Base-by-base conservation (phyloP, 2,888 invertebrate genomes). In the Villa cingulata region DNA sequence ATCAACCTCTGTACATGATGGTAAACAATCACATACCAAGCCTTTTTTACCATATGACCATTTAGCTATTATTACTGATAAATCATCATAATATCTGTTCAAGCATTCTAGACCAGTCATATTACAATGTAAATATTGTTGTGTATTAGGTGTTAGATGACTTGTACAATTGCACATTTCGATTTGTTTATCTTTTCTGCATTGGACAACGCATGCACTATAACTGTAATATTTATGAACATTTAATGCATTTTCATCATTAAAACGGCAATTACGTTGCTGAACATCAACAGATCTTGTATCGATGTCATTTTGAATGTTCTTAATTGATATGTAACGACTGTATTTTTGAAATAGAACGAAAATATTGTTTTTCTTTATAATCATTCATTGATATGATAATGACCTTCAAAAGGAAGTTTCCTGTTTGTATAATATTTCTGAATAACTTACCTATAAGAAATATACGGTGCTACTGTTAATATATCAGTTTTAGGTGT, bases 1-100 rank as follows among this genome's bases (percentile, higher is more conserved):
- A 55, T 84, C 83, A 10, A 79, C 75, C 63, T 84, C 83, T 1
- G 78, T 76, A 59, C 84, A 84, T 15, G 82, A 81, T 0, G 83
- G 82, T 47, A 81, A 60, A 56, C 84, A 84, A 58, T 77, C 72
- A 55, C 84, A 84, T 2, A 74, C 70, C 16, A 83, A 65, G 0
- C 83, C 83, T 1, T 73, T 73, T 1, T 78, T 72, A 1, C 62
- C 61, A 14, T 65, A 67, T 0, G 80, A 75, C 81, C 83, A 83
- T 12, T 69, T 65, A 0, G 83, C 79, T 57, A 80, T 81, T 43
- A 83, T 70, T 0, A 78, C 76, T 1, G 80, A 78, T 12, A 83
- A 61, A 53, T 78, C 73, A 56, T 73, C 76, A 48, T 76, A 74
- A 56, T 78, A 65, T 1, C 71, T 59, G 59, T 78, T 78, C 2